Evolutionary conservation across 2,797 vertebrate species (phyloP), one percentile per base, ranked within the genome.

Genomic region (Ceyx erithaca): DNA sequence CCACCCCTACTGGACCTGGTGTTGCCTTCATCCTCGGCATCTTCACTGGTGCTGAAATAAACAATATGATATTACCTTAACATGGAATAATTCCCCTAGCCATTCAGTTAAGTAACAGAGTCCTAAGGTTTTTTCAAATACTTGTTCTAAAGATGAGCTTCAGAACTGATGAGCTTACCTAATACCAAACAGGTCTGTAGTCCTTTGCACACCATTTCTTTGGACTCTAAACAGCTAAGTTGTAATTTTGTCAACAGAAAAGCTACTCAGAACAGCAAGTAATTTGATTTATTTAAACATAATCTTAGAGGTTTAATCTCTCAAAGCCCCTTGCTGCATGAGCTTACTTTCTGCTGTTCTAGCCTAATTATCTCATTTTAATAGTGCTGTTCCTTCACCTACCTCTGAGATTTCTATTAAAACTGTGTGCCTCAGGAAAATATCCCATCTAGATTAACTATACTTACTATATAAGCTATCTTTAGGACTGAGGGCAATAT

Each of bases 31-130:
- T 78, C 54, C 16, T 92, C 51, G 11, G 22, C 61, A 37, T 87
- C 69, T 63, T 87, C 35, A 37, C 31, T 40, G 67, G 46, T 48
- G 46, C 96, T 97, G 76, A 87, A 97, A 91, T 67, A 51, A 63
- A 78, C 28, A 92, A 45, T n/a, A 21, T 12, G 59, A 21, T 45
- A 2, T 51, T 59, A 80, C 23, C 72, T 81, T 14, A 68, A 30
- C 6, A 20, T 46, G 51, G 20, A 63, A 0, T 70, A 83, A 67
- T 83, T 67, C 35, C 61, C 19, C 21, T 5, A 68, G 69, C 23
- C 14, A 16, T 21, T 80, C 51, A 72, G 9, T 77, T 83, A 78
- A 43, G n/a, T 20, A 8, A 14, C 2, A 14, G 14, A 30, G 19
- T 33, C 31, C 26, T 41, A 5, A 16, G 17, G 54, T 33, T 33